phyloP scores from a whole-genome alignment of 2,113 vertebrate species.

The Ameiurus melas region DNA sequence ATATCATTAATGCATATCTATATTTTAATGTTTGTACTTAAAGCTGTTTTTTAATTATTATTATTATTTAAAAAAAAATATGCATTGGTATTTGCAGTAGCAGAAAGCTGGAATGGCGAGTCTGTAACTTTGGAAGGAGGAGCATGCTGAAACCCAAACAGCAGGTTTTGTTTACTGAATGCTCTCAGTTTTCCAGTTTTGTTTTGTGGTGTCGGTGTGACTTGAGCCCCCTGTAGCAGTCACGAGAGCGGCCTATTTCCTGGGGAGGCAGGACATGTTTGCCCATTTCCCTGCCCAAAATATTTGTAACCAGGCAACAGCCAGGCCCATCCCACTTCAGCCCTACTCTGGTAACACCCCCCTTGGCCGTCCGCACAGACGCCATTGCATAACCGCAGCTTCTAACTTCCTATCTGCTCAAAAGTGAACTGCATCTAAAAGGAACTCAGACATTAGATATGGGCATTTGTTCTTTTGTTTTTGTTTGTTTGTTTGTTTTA shows the following conservation, averaged over 20 bases:
- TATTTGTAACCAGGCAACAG: conserved; percentile 78
- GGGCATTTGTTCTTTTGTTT: conserved; percentile 3
- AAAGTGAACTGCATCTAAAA: conserved; percentile 59
- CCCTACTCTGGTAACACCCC: conserved; percentile 69
- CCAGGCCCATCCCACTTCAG: conserved; percentile 66
- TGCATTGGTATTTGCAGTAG: neutral
- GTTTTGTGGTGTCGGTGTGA: conserved; percentile 38
- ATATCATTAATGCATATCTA: neutral
- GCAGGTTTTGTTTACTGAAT: conserved; percentile 44
- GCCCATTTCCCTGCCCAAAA: conserved; percentile 75
- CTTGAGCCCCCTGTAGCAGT: conserved; percentile 58
- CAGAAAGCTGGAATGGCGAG: neutral
- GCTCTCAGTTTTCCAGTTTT: conserved; percentile 40
- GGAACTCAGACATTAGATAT: neutral
- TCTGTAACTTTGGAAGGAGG: neutral
- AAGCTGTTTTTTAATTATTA: too few relatives aligned
- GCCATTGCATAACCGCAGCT: conserved; percentile 67
- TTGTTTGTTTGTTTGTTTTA: neutral
- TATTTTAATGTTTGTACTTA: neutral
- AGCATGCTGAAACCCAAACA: conserved; percentile 2
- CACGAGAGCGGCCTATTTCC: conserved; percentile 70
- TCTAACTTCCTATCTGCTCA: conserved; percentile 56
- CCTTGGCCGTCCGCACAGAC: conserved; percentile 65
- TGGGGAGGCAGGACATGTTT: conserved; percentile 70
- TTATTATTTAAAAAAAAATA: neutral